phyloP scores from a whole-genome alignment of 2,888 invertebrate genomes.

The Drosophila pegasa region DNA sequence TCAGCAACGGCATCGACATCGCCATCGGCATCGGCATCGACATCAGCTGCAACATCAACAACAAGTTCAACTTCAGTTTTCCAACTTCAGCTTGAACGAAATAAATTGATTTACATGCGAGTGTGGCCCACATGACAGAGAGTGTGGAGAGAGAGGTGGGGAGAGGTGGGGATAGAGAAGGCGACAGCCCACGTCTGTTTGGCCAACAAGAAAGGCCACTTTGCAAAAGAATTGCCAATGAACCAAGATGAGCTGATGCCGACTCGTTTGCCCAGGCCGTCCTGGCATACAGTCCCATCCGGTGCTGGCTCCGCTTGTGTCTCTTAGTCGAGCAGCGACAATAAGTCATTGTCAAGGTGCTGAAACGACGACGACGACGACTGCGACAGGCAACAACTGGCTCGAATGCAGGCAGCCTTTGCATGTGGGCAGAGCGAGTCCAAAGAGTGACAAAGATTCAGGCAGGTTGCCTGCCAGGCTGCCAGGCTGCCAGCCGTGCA shows the following conservation, averaged over 20 bases:
- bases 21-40: neutral
- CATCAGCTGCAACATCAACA: slow-evolving; percentile 18
- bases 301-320: slow-evolving; percentile 23
- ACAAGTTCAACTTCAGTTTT: slow-evolving; percentile 35
- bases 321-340: slow-evolving; percentile 49
- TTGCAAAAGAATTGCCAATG: slow-evolving; percentile 70
- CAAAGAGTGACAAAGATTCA: slow-evolving; percentile 24
- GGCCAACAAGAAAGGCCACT: slow-evolving; percentile 68
- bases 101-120: slow-evolving; percentile 74
- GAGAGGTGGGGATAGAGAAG: neutral
- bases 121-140: slow-evolving; percentile 25
- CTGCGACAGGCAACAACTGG: slow-evolving; percentile 56
- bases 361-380: slow-evolving; percentile 61
- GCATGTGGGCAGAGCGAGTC: slow-evolving; percentile 59
- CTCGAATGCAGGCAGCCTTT: slow-evolving; percentile 43
- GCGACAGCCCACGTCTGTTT: slow-evolving; percentile 44
- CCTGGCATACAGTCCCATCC: slow-evolving; percentile 10
- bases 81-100: slow-evolving; percentile 52
- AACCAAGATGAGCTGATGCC: slow-evolving; percentile 56
- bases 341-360: slow-evolving; percentile 79
- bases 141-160: neutral
- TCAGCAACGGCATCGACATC: slow-evolving; percentile 13
- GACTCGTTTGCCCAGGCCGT: slow-evolving; percentile 37
- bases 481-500: slow-evolving; percentile 36
- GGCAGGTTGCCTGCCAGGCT: slow-evolving; percentile 38